Percentiles rank a stretch among this genome's conserved stretches.
phyloP scores from a whole-genome alignment of 2,888 invertebrate genomes.

The Megamerina dolium region DNA sequence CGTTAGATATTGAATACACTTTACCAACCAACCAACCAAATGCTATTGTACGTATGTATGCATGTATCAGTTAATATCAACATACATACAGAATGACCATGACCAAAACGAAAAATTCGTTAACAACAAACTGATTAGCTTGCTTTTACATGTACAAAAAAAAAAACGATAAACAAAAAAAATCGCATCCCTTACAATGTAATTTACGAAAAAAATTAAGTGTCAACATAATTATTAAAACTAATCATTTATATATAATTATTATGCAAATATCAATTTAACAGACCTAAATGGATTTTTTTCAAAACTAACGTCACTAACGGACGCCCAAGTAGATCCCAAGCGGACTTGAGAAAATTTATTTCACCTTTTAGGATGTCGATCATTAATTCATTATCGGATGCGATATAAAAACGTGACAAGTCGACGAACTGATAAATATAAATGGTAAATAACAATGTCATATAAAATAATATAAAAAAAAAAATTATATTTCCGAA shows the following conservation, averaged over 20 bases:
- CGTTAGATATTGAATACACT: too few species aligned
- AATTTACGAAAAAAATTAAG: constrained; percentile 8
- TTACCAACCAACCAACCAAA: too few species aligned
- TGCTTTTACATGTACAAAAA: constrained; percentile 23
- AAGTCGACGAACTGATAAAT: constrained; percentile 86
- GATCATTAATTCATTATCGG: constrained; percentile 95
- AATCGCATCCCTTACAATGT: constrained; percentile 30
- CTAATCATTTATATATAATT: constrained; percentile 18
- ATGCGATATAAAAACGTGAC: constrained; percentile 96
- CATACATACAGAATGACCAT: too few species aligned
- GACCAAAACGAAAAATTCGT: too few species aligned
- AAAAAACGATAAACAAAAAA: constrained; percentile 25
- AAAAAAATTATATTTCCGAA: constrained; percentile 8
- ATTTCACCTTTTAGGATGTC: constrained; percentile 96
- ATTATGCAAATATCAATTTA: constrained; percentile 14
- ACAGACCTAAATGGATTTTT: constrained; percentile 80
- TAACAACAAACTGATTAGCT: constrained; percentile 18
- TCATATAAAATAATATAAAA: constrained; percentile 13
- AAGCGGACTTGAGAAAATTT: constrained; percentile 95
- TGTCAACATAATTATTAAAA: constrained; percentile 27
- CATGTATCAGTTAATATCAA: too few species aligned
- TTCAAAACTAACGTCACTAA: constrained; percentile 86
- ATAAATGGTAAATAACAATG: constrained; percentile 12
- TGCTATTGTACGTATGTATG: too few species aligned
- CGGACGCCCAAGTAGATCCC: constrained; percentile 96